Base-by-base conservation (phyloP, 2,113 vertebrate genomes). In the Pterocles orientalis region DNA sequence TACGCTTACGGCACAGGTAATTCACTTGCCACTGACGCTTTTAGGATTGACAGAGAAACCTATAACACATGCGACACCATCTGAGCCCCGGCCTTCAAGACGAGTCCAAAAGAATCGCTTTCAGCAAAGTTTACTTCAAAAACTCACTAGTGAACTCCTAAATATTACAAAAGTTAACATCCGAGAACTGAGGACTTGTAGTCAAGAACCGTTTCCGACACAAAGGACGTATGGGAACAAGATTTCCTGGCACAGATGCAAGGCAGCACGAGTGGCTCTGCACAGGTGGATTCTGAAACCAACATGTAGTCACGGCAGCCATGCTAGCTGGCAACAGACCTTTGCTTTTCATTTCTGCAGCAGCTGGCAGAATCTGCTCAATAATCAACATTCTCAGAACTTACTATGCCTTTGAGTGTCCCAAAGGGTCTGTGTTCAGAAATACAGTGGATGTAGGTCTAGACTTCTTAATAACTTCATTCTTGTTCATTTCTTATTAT, bases 241-340 rank as follows among this genome's bases (percentile, higher is more conserved):
- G 20, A 60, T 57, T 72, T 80, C 50, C 68, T 26, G 57, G 45
- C 28, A 62, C 17, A n/a, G 71, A 48, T 31, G 19, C 25, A 14
- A 9, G 20, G 54, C 39, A n/a, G 33, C 17, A 18, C 43, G 10
- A 25, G 13, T 48, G 71, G 12, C 33, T 48, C 54, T 54, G 31
- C n/a, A 18, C 25, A 58, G 68, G 54, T 20, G 48, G 36, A 20
- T 61, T 88, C 45, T 43, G 34, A 82, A 76, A 43, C 3, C n/a
- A n/a, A 3, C 3, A 31, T 14, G 9, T 11, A 33, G 25, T 23
- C 47, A 16, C 1, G 3, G 29, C 0, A 54, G 58, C 23, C 31
- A 33, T 62, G 29, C 8, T 14, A 65, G 24, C 11, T 28, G 60
- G 33, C 34, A 68, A 15, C 0, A 54, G 36, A 7, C 9, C 18